Evolutionary conservation across 2,113 vertebrate species (phyloP), one percentile per base, ranked within the genome.

Genomic region (Perca flavescens): DNA sequence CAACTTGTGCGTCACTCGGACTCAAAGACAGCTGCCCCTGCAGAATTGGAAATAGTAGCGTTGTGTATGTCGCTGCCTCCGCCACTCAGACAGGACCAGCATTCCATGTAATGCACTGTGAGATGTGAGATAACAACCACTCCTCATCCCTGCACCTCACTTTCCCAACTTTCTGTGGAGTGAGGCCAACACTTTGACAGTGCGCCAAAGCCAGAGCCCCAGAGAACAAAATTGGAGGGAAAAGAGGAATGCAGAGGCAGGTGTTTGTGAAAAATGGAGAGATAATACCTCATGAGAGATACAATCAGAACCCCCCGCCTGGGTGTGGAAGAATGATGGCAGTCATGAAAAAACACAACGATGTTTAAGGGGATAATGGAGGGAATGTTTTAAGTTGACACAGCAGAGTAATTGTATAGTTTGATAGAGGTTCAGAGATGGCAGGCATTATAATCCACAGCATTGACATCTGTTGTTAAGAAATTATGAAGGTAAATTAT

Each of bases 21-120:
- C 82, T 90, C 86, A 92, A 88, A 91, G 83, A 89, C 91, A 92
- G 87, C 90, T 91, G 80, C 84, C 82, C 76, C 69, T 53, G 73
- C 66, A 57, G 76, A 79, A 79, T 25, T 84, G 57, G 60, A 88
- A 81, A 78, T 82, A 25, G 36, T 83, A 70, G 64, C 50, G 31
- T 62, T 73, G 69, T 81, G 60, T 82, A 49, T 80, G 43, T 74
- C 63, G 19, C 53, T 54, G 46, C 66, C 50, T 64, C 74, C 2
- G 31, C 67, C 74, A 47, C 66, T 89, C 60, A 62, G 80, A 86
- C 47, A 65, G 49, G 60, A 64, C 77, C 65, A 65, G 67, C 71
- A 74, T 80, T 84, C 79, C 63, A 63, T 81, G 72, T 83, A 82
- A 88, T 69, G 78, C 61, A 73, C 83, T 56, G 28, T 79, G 67